These are phyloP conservation scores for Formica exsecta DNA, from an alignment of 1,140 invertebrate genomes.

Conservation along the genomic window DNA sequence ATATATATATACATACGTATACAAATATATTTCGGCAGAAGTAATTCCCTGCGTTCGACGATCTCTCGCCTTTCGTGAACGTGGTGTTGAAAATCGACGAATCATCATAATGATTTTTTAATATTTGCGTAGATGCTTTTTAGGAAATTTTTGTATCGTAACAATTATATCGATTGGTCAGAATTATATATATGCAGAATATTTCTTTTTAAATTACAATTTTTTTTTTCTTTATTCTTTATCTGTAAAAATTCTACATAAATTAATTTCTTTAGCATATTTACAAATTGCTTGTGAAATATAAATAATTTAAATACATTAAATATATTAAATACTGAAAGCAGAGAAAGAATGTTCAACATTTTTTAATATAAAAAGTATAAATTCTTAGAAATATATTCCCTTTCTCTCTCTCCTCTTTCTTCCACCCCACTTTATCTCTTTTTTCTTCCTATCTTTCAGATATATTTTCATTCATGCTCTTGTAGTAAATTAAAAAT, in stretches of 20 bases:
- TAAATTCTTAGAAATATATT: background rate
- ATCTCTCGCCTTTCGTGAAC: background rate
- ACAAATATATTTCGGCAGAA: background rate
- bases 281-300: background rate
- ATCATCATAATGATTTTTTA: background rate
- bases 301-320: constrained; percentile 4
- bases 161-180: background rate
- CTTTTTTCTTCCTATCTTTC: background rate
- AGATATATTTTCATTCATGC: background rate
- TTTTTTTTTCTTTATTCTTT: background rate
- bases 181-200: background rate
- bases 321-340: background rate
- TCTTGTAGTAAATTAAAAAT: background rate
- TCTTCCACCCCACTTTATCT: no score
- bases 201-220: background rate
- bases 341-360: background rate
- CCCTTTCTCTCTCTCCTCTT: background rate
- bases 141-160: background rate
- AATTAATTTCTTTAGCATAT: background rate
- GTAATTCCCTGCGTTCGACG: constrained; percentile 28
- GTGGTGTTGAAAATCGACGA: background rate
- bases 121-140: background rate
- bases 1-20: no score
- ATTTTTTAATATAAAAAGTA: background rate
- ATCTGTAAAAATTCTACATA: background rate